Base-by-base conservation (phyloP, 2,113 vertebrate species). In the Falcunculus frontatus region DNA sequence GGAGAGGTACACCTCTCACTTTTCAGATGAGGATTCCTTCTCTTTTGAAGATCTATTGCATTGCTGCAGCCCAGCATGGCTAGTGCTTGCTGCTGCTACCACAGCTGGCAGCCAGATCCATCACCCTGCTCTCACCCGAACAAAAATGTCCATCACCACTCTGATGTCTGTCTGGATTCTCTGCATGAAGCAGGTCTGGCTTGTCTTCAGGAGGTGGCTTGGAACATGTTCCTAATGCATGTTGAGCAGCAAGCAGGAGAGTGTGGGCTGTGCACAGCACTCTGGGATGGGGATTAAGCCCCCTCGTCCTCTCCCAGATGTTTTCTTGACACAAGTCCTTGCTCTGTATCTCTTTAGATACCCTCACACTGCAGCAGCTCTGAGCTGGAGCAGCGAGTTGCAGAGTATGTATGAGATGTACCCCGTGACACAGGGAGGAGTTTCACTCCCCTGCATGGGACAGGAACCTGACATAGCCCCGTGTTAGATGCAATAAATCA, bases 191-290 rank as follows among this genome's bases (percentile, higher is more conserved):
- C 37, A 5, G 57, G 37, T 39, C 60, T 2, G 5, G 8, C 18
- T 47, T n/a, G 15, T 10, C 41, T 13, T 55, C 65, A 78, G 82
- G 69, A 84, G 27, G 37, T 56, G 37, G 50, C 74, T 65, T 42
- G 37, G 69, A 59, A 27, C 46, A 16, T 0, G 32, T 9, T 35
- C 17, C 32, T 15, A 55, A 41, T 0, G 0, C 53, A 46, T 0
- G 0, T 3, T 39, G 39, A 63, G 59, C 2, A 4, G 16, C 33
- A 23, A 84, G 69, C 2, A 2, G 68, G 30, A 55, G 30, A 64
- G 8, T 9, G 13, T 0, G 30, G 44, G 69, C 32, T 41, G 39
- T 29, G 63, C 82, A 22, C 19, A n/a, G 26, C 2, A 3, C 52
- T 57, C 60, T n/a, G 25, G 33, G 57, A 32, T 14, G 11, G 12